Conservation (phyloP, 2,797 vertebrate species). For the Champsocephalus esox region DNA sequence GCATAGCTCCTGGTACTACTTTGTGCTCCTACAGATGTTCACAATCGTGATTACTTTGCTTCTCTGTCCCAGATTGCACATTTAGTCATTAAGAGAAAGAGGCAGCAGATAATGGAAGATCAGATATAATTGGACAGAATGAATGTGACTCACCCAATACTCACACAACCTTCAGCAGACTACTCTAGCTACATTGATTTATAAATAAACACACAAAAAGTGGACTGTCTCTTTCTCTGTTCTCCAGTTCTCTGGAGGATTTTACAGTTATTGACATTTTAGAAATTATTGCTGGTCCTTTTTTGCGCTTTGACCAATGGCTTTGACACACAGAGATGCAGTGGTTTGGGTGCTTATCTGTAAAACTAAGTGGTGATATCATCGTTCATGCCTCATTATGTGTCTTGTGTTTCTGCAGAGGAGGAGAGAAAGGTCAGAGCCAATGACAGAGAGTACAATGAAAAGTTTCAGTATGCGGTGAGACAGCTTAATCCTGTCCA, state of each 20-base stretch:
- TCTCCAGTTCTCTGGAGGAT: background rate
- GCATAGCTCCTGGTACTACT: background rate
- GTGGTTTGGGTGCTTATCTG: background rate
- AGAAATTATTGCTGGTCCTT: slow-evolving; percentile 1
- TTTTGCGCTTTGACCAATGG: background rate
- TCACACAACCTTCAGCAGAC: slow-evolving; percentile 38
- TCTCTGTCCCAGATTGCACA: slow-evolving; percentile 10
- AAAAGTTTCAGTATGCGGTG: slow-evolving; percentile 96
- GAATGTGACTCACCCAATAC: slow-evolving; percentile 3
- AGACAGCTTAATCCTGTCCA: slow-evolving; percentile 62
- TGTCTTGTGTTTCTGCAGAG: slow-evolving; percentile 82
- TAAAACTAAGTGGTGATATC: slow-evolving; percentile 16
- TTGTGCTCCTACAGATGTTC: slow-evolving; percentile 9
- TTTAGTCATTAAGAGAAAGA: slow-evolving; percentile 8
- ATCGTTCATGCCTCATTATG: slow-evolving; percentile 25
- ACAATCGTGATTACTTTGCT: background rate
- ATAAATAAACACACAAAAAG: slow-evolving; percentile 18
- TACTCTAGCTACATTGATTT: slow-evolving; percentile 38
- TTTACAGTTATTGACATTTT: slow-evolving; percentile 2
- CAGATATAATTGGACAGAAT: background rate
- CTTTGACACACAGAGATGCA: background rate
- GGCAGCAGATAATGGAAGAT: slow-evolving; percentile 20
- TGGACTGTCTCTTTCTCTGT: background rate
- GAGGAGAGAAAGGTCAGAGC: slow-evolving; percentile 93
- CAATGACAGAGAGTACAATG: slow-evolving; percentile 94